These are phyloP conservation scores for Bombycilla garrulus DNA, from an alignment of 2,113 vertebrate species.

Conservation along the genomic window DNA sequence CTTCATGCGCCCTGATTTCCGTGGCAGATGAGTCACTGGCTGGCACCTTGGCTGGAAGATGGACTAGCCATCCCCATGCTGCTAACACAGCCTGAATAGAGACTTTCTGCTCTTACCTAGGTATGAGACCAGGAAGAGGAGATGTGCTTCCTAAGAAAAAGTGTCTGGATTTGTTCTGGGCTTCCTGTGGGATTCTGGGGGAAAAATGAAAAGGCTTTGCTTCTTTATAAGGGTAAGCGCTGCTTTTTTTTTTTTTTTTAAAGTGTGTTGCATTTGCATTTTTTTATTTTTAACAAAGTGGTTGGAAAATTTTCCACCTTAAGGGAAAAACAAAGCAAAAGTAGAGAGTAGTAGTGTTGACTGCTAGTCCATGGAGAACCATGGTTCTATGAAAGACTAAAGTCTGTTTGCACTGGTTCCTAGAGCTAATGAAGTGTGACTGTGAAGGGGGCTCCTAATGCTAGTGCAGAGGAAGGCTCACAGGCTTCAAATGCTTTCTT, in stretches of 20 bases:
- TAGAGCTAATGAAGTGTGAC: conserved; percentile 23
- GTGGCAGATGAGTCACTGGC: not conserved
- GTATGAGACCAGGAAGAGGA: not conserved
- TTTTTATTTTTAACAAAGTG: not conserved
- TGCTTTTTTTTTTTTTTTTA: not conserved
- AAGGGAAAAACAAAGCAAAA: not conserved
- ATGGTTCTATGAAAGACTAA: not conserved
- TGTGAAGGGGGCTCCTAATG: not conserved
- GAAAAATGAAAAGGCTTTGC: not conserved
- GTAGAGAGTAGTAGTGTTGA: not conserved
- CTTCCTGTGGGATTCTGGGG: not conserved
- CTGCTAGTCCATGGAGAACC: not conserved
- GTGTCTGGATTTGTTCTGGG: not conserved
- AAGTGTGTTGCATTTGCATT: not conserved
- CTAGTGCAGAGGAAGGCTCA: not conserved
- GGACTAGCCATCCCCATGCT: not conserved
- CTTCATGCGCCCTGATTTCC: not conserved
- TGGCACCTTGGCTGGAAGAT: not conserved
- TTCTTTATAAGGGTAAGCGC: not conserved
- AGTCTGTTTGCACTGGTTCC: not conserved
- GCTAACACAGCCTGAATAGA: conserved; percentile 1
- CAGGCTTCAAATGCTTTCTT: conserved; percentile 9
- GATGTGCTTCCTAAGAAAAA: not conserved
- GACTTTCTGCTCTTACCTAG: not conserved
- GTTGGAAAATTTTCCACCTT: not conserved